Conservation (phyloP, 2,888 invertebrate species). For the Caenorhabditis sinica region DNA sequence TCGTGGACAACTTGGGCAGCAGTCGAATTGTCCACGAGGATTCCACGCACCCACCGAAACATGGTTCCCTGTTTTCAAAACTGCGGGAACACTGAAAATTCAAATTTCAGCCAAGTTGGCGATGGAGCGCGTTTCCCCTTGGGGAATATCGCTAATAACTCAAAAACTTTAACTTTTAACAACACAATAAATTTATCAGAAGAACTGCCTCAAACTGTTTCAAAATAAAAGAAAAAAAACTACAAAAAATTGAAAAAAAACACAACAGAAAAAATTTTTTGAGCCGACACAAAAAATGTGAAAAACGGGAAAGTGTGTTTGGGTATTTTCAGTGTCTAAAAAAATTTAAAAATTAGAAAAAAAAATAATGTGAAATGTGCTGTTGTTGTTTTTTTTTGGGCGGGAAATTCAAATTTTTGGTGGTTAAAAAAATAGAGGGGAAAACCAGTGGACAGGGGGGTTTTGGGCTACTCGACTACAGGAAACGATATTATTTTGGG, state of each 20-base stretch:
- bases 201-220: too few relatives aligned
- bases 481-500: slow-evolving; percentile 35
- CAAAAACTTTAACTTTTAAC: too few relatives aligned
- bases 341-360: too few relatives aligned
- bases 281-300: not conserved
- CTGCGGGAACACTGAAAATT: too few relatives aligned
- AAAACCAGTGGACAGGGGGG: slow-evolving; percentile 39
- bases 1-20: too few relatives aligned
- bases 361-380: slow-evolving; percentile 21
- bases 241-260: not conserved
- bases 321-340: slow-evolving; percentile 44
- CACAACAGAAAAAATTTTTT: slow-evolving; percentile 23
- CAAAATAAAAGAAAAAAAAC: not conserved
- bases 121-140: too few relatives aligned
- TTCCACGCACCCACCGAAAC: too few relatives aligned
- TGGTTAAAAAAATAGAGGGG: slow-evolving; percentile 24
- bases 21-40: too few relatives aligned
- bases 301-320: slow-evolving; percentile 22
- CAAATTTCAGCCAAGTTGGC: too few relatives aligned
- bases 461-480: slow-evolving; percentile 51
- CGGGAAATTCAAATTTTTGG: not conserved
- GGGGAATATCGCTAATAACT: too few relatives aligned
- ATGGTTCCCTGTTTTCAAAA: too few relatives aligned
- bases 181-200: too few relatives aligned
- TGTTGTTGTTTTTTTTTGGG: slow-evolving; percentile 23